phyloP scores from a whole-genome alignment of 2,888 invertebrate species.

The Eremobia ochroleuca region DNA sequence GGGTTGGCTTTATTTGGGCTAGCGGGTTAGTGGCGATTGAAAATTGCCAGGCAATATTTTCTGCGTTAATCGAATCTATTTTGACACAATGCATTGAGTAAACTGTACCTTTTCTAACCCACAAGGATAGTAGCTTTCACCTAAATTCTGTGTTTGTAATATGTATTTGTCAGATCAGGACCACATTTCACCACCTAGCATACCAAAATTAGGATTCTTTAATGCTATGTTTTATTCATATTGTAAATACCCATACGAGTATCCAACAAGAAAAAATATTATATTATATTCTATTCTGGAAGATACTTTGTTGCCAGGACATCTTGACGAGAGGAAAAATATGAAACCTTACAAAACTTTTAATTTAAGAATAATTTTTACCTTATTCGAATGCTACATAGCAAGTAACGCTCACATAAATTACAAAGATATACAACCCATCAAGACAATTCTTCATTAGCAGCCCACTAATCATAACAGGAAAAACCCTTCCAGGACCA shows the following conservation, averaged over 20 bases:
- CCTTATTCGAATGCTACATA: neutral
- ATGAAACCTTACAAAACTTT: neutral
- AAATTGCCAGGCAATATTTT: constrained; percentile 5
- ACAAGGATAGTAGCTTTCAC: neutral
- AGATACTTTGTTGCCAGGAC: neutral
- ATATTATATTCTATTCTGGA: neutral
- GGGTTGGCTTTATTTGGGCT: neutral
- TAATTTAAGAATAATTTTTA: neutral
- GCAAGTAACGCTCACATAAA: neutral
- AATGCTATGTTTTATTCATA: neutral
- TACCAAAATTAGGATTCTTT: neutral
- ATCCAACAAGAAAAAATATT: neutral
- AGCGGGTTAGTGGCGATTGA: neutral
- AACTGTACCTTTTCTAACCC: neutral
- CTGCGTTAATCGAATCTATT: constrained; percentile 17
- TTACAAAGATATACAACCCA: constrained; percentile 17
- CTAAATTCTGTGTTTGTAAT: neutral
- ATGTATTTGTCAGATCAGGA: neutral
- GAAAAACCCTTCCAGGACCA: constrained; percentile 34
- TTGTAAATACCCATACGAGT: neutral
- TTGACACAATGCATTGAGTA: neutral
- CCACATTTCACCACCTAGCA: neutral
- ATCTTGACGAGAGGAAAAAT: neutral
- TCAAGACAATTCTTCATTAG: constrained; percentile 49
- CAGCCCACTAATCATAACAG: constrained; percentile 28